phyloP scores from a whole-genome alignment of 2,888 invertebrate genomes.

The Marronus borbonicus region DNA sequence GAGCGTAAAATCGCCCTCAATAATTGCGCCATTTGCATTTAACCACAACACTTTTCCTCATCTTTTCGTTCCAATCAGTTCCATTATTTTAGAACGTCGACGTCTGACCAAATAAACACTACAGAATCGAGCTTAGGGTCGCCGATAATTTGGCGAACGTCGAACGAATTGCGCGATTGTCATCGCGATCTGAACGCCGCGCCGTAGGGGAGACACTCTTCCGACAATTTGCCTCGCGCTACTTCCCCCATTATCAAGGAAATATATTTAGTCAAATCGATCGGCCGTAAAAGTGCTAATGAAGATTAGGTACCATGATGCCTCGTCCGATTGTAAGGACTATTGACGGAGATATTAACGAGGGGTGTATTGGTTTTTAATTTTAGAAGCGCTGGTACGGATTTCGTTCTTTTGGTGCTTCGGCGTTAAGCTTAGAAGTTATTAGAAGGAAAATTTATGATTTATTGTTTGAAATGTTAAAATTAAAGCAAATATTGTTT shows the following conservation, averaged over 20 bases:
- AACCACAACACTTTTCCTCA: conserved; percentile 48
- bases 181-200: not conserved
- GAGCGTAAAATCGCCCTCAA: conserved; percentile 28
- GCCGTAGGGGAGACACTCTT: conserved; percentile 39
- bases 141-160: not conserved
- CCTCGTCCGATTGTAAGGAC: conserved; percentile 15
- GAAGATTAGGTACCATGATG: conserved; percentile 56
- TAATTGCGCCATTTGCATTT: conserved; percentile 48
- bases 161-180: conserved; percentile 24
- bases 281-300: conserved; percentile 60
- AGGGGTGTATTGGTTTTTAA: not conserved
- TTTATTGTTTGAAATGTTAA: no score
- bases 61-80: conserved; percentile 49
- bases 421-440: no score
- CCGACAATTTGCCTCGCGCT: conserved; percentile 51
- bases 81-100: conserved; percentile 43
- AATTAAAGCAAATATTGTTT: no score
- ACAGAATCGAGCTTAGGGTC: conserved; percentile 5
- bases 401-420: no score
- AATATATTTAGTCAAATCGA: conserved; percentile 59
- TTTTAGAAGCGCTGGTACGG: not conserved
- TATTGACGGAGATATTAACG: not conserved
- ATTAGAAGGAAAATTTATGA: no score
- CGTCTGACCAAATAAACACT: conserved; percentile 32
- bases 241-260: conserved; percentile 53